Conservation (phyloP, 2,888 invertebrate species). For the Bombyx huttoni region DNA sequence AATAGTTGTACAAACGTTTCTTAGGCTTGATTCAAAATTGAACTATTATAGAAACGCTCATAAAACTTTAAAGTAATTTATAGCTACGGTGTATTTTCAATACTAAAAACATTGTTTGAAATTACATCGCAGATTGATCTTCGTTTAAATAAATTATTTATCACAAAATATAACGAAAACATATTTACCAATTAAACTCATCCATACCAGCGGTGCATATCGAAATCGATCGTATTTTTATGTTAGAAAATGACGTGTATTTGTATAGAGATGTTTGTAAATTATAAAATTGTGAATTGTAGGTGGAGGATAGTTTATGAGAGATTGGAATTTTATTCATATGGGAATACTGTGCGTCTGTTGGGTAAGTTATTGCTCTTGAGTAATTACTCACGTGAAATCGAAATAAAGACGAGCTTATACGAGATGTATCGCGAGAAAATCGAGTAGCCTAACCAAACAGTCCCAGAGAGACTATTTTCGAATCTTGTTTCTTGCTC, state of each 20-base stretch:
- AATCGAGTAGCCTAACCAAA: constrained; percentile 43
- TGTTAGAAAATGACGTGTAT: constrained; percentile 29
- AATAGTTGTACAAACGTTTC: no score
- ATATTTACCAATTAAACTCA: constrained; percentile 58
- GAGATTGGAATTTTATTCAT: constrained; percentile 7
- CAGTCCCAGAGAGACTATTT: constrained; percentile 44
- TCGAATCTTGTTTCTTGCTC: constrained; percentile 34
- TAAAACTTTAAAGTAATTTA: constrained; percentile 18
- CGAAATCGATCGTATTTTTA: constrained; percentile 23
- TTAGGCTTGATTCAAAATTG: background rate
- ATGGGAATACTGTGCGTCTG: constrained; percentile 21
- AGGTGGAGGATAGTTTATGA: no score
- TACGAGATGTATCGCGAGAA: constrained; percentile 28
- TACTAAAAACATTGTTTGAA: constrained; percentile 11
- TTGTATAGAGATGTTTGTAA: constrained; percentile 11
- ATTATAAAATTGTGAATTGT: no score
- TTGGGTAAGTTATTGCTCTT: constrained; percentile 34
- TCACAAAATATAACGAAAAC: constrained; percentile 17
- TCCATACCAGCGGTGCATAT: constrained; percentile 73
- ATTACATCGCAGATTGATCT: constrained; percentile 17
- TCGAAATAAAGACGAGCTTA: constrained; percentile 13
- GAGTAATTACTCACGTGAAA: constrained; percentile 24
- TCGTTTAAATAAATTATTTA: constrained; percentile 11
- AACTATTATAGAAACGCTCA: constrained; percentile 25
- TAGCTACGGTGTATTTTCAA: constrained; percentile 25